Evolutionary conservation across 1,140 invertebrate genomes (phyloP), one percentile per base, ranked within the genome.

Genomic region (Globodera ellingtonae): DNA sequence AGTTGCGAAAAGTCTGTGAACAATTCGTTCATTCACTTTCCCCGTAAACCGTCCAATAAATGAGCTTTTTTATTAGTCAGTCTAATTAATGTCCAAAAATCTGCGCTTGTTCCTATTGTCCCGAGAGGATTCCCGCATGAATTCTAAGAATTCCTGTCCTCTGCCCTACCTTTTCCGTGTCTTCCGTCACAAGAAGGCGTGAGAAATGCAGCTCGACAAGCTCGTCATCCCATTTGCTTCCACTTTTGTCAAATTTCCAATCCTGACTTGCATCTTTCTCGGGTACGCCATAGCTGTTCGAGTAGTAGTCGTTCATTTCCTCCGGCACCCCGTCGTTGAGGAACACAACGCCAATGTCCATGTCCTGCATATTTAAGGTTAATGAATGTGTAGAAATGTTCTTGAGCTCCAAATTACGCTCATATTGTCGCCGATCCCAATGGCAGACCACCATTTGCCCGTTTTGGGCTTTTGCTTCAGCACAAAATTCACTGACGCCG

Each of bases 361-460:
- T 85, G 65, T 85, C 85, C 81, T 86, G 44, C 21, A 7, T 21
- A 35, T 35, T 35, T 35, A 35, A 35, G 0, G 3, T 35, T 35
- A 3, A 78, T 46, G 24, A 56, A 79, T 76, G 10, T 59, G 21
- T 44, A 13, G 18, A 78, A 65, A 15, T 81, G n/a, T 24, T 35
- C 21, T 47, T 66, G 44, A 15, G 4, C 48, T 50, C 62, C 56
- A 48, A 13, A 47, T 48, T 71, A 88, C 85, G 48, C 59, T 52
- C 85, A 86, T 86, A 62, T 62, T 82, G 48, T 88, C 86, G 21
- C 85, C 85, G 74, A 88, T 85, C 46, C 86, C 86, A 44, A 87
- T 72, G 10, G 87, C 84, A n/a, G 83, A 86, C 87, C 87, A 87
- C 87, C 87, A 87, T 48, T 82, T 80, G 15, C 87, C 87, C 62